These are phyloP conservation scores for Papilio xuthus DNA, from an alignment of 1,140 invertebrate species.

Conservation along the genomic window DNA sequence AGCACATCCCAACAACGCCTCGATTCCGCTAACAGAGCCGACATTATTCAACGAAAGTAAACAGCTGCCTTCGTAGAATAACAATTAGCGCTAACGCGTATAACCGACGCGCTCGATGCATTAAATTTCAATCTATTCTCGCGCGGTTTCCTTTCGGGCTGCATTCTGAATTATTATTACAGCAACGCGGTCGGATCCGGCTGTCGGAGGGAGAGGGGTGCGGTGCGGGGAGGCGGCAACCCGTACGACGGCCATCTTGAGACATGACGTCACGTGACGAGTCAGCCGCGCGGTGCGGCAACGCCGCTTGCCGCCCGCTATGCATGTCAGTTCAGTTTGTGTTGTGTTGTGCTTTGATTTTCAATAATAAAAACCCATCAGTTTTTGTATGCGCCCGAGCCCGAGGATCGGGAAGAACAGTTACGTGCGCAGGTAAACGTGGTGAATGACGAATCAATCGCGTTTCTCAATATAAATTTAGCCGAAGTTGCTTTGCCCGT, in stretches of 20 bases:
- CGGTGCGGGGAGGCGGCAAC: conserved; percentile 43
- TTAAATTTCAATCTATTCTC: conserved; percentile 80
- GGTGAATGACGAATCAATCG: conserved; percentile 50
- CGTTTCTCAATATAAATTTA: conserved; percentile 15
- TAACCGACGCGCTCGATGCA: conserved; percentile 69
- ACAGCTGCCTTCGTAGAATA: conserved; percentile 76
- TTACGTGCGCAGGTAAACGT: conserved; percentile 75
- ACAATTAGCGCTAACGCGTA: conserved; percentile 74
- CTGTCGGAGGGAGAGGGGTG: conserved; percentile 70
- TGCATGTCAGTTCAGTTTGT: conserved; percentile 64
- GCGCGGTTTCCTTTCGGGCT: conserved; percentile 76
- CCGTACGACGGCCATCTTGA: conserved; percentile 80
- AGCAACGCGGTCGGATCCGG: conserved; percentile 70
- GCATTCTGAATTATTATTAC: conserved; percentile 78
- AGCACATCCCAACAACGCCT: conserved; percentile 44
- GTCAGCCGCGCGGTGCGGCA: conserved; percentile 74
- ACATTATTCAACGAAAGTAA: conserved; percentile 79
- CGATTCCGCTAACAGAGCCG: conserved; percentile 64
- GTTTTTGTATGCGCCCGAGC: conserved; percentile 73
- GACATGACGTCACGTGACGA: conserved; percentile 82
- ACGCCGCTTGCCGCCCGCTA: conserved; percentile 63
- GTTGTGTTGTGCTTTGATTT: conserved; percentile 76
- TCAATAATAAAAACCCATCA: conserved; percentile 72
- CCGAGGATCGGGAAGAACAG: conserved; percentile 73
- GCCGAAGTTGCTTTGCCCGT: not conserved